Base-by-base conservation (phyloP, 92 coral and sea anemone species). In the Epizoanthus illoricatus region DNA sequence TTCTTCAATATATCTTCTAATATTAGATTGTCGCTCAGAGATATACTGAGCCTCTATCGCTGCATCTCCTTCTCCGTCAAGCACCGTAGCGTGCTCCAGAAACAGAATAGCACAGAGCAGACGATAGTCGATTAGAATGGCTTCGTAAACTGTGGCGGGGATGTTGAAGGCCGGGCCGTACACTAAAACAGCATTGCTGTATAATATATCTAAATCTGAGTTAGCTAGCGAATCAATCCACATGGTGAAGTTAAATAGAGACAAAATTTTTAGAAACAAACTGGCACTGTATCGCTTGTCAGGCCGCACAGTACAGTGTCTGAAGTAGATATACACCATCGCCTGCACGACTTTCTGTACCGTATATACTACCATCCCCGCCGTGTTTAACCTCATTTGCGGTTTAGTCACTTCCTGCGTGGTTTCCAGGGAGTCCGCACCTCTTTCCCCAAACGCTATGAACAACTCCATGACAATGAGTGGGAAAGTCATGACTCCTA, bases 171-270 rank as follows among this genome's bases (percentile, higher is more conserved):
- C 69, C 0, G 69, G 69, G 19, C 69, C 69, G 4, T 64, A 64
- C 11, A 64, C 69, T 23, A 64, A 4, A 64, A 5, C 9, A 45
- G 52, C 52, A 45, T 45, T 23, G 36, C 69, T 64, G 40, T 24
- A 20, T 64, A 20, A 9, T 16, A 64, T 18, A 64, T 64, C 69
- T 5, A 64, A 21, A 64, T 64, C 69, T 0, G 69, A 64, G 17
- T 64, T 64, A 64, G 40, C 69, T 9, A 64, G 24, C 40, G 69
- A 64, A 57, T 75, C 71, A 23, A 84, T 69, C 87, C 87, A 84
- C 73, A 84, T 62, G 13, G 87, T 75, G 66, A 84, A 84, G 81
- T 84, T 84, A 24, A 84, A 23, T 39, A 64, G 61, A 16, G 83
- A 65, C 28, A 84, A 67, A 54, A 84, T 49, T 15, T 47, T 64